Conservation (phyloP, 1,140 invertebrate species). For the Calephelis nemesis region DNA sequence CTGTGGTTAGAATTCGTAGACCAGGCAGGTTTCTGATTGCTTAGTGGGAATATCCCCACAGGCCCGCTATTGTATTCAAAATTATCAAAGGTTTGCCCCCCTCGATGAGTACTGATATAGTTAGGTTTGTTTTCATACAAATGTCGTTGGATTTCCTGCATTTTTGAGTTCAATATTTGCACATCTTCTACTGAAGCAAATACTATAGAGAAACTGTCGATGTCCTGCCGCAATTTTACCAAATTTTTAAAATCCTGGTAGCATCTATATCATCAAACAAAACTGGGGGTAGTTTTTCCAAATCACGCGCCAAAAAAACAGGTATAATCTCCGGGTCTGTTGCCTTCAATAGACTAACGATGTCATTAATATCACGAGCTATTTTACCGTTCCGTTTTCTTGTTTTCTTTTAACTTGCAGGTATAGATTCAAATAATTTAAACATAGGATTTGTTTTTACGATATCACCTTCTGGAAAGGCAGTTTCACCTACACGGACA, state of each 20-base stretch:
- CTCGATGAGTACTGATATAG: too few species aligned
- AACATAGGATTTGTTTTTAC: slow-evolving; percentile 11
- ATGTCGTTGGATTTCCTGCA: neutral
- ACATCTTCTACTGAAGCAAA: slow-evolving; percentile 30
- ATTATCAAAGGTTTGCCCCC: neutral
- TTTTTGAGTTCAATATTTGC: slow-evolving; percentile 21
- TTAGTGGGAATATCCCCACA: neutral
- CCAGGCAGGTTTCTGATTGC: neutral
- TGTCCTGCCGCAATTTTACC: slow-evolving; percentile 23
- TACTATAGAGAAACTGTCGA: slow-evolving; percentile 22
- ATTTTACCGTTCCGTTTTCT: slow-evolving; percentile 13
- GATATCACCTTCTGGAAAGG: slow-evolving; percentile 21
- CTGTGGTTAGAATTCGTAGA: neutral
- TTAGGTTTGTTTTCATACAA: neutral
- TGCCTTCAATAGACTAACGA: slow-evolving; percentile 27
- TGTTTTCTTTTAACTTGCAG: slow-evolving; percentile 20
- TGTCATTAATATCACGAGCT: slow-evolving; percentile 25
- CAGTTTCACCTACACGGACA: slow-evolving; percentile 13
- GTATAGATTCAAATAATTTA: slow-evolving; percentile 29
- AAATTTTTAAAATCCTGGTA: slow-evolving; percentile 33
- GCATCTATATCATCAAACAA: slow-evolving; percentile 30
- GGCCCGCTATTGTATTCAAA: neutral
- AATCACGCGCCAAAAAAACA: slow-evolving; percentile 27
- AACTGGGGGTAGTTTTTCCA: slow-evolving; percentile 30
- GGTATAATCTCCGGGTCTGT: slow-evolving; percentile 29